phyloP scores from a whole-genome alignment of 1,140 invertebrate species.

The Microplitis demolitor region DNA sequence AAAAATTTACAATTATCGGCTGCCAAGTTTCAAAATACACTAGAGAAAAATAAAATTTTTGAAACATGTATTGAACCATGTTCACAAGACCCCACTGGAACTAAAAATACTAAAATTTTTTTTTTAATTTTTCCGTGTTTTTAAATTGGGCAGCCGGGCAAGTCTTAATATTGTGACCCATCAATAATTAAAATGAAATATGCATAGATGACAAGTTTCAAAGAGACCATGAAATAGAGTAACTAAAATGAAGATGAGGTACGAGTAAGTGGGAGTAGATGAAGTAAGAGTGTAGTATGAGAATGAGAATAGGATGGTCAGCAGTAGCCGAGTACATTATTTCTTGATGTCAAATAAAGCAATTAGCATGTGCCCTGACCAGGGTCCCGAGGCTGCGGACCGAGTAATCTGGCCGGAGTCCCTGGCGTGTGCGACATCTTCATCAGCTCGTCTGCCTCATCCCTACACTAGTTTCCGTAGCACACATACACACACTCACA shows the following conservation, averaged over 20 bases:
- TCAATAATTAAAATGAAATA: too few species aligned
- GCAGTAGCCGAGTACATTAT: conserved; percentile 51
- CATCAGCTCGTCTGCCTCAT: conserved; percentile 46
- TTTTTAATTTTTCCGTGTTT: too few species aligned
- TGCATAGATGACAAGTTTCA: conserved; percentile 49
- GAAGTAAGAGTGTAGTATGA: not conserved
- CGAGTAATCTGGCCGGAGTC: conserved; percentile 57
- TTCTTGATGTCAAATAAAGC: conserved; percentile 64
- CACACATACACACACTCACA: not conserved
- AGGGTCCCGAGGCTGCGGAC: conserved; percentile 46
- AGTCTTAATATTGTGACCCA: too few species aligned
- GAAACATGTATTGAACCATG: too few species aligned
- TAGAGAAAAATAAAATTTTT: too few species aligned
- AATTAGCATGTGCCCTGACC: conserved; percentile 62
- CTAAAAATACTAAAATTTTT: too few species aligned
- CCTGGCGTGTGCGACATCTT: conserved; percentile 62
- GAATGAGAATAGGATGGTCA: conserved; percentile 5
- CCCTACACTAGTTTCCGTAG: not conserved
- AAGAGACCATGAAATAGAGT: conserved; percentile 39
- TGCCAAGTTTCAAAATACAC: too few species aligned
- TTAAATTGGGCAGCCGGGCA: too few species aligned
- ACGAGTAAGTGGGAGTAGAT: not conserved
- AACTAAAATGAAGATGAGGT: conserved; percentile 35
- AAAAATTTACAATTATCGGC: too few species aligned
- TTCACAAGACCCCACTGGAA: too few species aligned